Percentiles rank a stretch among this genome's conserved stretches.
These are phyloP conservation scores for Pogonomyrmex californicus DNA, from an alignment of 1,140 invertebrate species.

Conservation along the genomic window DNA sequence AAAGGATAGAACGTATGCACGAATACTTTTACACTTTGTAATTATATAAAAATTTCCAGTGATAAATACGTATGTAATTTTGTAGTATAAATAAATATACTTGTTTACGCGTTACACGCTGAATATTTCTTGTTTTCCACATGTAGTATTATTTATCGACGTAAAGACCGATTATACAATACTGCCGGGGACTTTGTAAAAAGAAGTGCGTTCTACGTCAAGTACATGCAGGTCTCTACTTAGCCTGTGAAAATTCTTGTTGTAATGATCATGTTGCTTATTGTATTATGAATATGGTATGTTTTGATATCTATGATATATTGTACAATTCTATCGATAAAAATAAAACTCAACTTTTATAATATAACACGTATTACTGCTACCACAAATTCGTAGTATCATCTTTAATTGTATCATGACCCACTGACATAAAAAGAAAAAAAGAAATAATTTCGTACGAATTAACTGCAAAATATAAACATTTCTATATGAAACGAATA, in stretches of 20 bases:
- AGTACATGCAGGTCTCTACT: conserved; percentile 4
- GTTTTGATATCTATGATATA: conserved; percentile 61
- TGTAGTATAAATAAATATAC: conserved; percentile 41
- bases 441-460: neutral
- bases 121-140: conserved; percentile 44
- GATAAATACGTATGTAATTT: conserved; percentile 62
- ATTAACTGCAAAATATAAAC: neutral
- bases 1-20: neutral
- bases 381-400: neutral
- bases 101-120: conserved; percentile 26
- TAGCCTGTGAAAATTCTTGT: conserved; percentile 39
- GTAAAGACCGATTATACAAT: conserved; percentile 8
- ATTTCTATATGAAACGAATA: neutral
- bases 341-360: conserved; percentile 51
- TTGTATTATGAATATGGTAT: conserved; percentile 47
- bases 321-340: conserved; percentile 52
- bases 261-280: conserved; percentile 54
- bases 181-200: conserved; percentile 18
- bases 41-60: conserved; percentile 46
- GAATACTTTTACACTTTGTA: neutral
- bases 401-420: neutral
- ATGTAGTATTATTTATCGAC: conserved; percentile 26
- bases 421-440: neutral
- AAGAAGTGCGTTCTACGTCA: neutral
- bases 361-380: neutral